phyloP scores from a whole-genome alignment of 2,797 vertebrate genomes.

The Myotis daubentonii region DNA sequence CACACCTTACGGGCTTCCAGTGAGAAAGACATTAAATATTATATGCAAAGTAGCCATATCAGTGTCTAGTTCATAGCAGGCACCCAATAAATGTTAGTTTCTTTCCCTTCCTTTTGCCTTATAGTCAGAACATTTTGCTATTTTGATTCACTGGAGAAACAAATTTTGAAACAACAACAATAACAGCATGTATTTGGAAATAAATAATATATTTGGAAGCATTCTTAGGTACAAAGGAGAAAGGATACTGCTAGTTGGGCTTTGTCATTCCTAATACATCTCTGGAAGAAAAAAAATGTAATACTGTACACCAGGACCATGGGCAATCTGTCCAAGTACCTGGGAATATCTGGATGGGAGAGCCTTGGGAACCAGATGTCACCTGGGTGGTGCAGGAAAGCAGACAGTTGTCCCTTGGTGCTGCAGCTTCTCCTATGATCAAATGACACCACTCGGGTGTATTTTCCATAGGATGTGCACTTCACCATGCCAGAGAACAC shows the following conservation, averaged over 20 bases:
- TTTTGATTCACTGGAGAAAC: constrained; percentile 16
- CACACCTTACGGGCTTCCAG: not conserved
- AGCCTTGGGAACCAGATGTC: not conserved
- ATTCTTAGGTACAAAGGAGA: not conserved
- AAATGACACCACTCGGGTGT: constrained; percentile 45
- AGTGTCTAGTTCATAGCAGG: not conserved
- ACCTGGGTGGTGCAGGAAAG: not conserved
- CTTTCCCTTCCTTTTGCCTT: not conserved
- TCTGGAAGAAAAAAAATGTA: not conserved
- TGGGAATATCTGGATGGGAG: not conserved
- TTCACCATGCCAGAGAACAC: constrained; percentile 59
- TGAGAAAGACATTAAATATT: not conserved
- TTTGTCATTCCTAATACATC: not conserved
- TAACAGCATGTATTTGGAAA: not conserved
- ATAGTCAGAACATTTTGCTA: not conserved
- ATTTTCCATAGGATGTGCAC: constrained; percentile 64
- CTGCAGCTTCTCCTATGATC: constrained; percentile 55
- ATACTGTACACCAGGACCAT: too few relatives aligned
- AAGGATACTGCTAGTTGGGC: not conserved
- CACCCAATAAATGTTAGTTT: not conserved
- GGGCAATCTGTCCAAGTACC: not conserved
- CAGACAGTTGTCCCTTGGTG: not conserved
- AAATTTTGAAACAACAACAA: not conserved
- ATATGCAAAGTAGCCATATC: not conserved
- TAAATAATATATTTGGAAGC: not conserved